These are phyloP conservation scores for Actinia equina DNA, from an alignment of 64 coral and sea anemone species.

Conservation along the genomic window DNA sequence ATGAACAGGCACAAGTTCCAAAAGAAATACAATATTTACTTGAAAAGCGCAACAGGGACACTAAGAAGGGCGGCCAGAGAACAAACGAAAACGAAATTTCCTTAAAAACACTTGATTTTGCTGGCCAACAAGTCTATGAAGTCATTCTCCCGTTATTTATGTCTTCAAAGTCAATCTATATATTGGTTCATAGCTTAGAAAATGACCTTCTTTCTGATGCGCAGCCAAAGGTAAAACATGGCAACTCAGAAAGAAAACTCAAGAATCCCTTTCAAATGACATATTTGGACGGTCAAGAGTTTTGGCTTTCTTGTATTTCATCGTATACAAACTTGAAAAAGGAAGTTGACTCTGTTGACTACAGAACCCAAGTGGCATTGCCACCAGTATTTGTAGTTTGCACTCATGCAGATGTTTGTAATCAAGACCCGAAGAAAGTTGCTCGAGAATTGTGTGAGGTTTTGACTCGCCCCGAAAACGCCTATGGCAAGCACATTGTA, in stretches of 20 bases:
- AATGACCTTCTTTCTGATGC: background rate
- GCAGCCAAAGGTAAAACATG: background rate
- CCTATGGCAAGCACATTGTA: background rate
- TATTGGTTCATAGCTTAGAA: background rate
- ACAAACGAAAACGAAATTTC: background rate
- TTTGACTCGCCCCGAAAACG: background rate
- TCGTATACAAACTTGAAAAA: background rate
- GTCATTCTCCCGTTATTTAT: constrained; percentile 5
- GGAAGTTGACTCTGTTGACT: background rate
- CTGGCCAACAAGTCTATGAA: background rate
- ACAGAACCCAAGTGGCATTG: background rate
- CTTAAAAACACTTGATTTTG: constrained; percentile 1
- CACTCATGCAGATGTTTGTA: background rate
- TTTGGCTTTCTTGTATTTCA: constrained; percentile 3
- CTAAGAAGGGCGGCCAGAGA: background rate
- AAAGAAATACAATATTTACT: background rate
- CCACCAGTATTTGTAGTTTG: constrained; percentile 17
- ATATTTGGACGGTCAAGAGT: background rate
- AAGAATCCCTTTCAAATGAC: background rate
- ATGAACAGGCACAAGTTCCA: no score
- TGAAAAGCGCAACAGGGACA: background rate
- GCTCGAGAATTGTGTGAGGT: background rate
- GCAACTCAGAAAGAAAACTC: background rate
- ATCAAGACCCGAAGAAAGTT: background rate
- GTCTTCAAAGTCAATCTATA: background rate